A percentile compares a stretch with the other conserved stretches of the same genome.
Conservation (phyloP, 2,797 vertebrate species). For the Meda fulgida region DNA sequence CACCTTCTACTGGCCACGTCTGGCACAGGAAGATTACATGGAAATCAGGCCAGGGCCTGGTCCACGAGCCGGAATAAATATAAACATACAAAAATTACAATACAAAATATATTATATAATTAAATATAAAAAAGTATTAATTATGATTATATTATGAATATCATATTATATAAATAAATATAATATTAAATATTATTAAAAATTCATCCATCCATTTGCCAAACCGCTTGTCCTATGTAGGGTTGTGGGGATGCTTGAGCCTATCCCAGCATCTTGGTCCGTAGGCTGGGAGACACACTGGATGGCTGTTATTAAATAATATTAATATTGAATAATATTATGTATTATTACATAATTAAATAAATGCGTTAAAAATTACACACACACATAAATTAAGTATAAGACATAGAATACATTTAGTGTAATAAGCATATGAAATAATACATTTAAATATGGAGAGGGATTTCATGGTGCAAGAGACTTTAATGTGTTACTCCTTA, state of each 20-base stretch:
- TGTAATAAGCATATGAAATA: not conserved
- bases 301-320: not conserved
- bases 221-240: not conserved
- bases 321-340: not conserved
- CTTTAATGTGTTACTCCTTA: slow-evolving; percentile 19
- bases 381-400: not conserved
- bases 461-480: not conserved
- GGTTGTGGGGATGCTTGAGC: not conserved
- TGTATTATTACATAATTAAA: not conserved
- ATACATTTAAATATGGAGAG: not conserved
- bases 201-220: not conserved
- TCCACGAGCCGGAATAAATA: not conserved
- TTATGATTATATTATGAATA: not conserved
- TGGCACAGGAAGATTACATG: slow-evolving; percentile 28
- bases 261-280: not conserved
- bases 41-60: slow-evolving; percentile 27
- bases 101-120: not conserved
- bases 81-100: not conserved
- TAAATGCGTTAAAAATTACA: not conserved
- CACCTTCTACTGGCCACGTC: slow-evolving; percentile 26
- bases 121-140: not conserved
- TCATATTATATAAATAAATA: not conserved
- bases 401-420: not conserved
- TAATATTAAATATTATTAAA: not conserved
- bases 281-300: not conserved